Evolutionary conservation across 2,888 invertebrate species (phyloP), one percentile per base, ranked within the genome.

Genomic region (Bombyx huttoni): DNA sequence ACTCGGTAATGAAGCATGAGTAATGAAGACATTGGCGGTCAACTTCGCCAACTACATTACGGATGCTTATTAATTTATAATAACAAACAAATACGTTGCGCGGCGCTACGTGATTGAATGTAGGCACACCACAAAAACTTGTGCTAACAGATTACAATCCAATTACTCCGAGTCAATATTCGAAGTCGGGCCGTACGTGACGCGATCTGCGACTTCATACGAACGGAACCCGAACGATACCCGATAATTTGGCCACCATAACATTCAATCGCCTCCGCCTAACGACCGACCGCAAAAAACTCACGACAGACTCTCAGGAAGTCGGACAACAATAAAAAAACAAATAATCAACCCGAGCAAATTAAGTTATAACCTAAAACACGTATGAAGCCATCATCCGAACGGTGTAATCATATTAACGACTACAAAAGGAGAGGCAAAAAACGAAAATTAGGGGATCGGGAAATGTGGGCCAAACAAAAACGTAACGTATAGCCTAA

Each of bases 281-380:
- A 87, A 88, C 87, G 84, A 86, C 77, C 70, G 63, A 60, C 69
- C 62, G 72, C 76, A 84, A 85, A 85, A 87, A 87, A 84, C 71
- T 59, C 63, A 74, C 83, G 75, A 80, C 84, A 81, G 82, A 80
- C 80, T 79, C 85, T 84, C 84, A 87, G 87, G 87, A 87, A 87
- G 87, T 86, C 78, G 73, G 70, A 67, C 76, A 78, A 81, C 79
- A 81, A 81, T 80, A 85, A 88, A 87, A 84, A 85, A 87, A 82
- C 82, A 85, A 87, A 87, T 83, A 87, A 82, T 76, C 76, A 78
- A 81, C 75, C 75, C 81, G 79, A 73, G 77, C 84, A 88, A 88
- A 88, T 88, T 88, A 88, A 88, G 88, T 88, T 88, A 87, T 87
- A 88, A 88, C 81, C 85, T 86, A 84, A 86, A 86, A 86, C 86